Conservation (phyloP, 1,140 invertebrate species). For the Cyclina sinensis region DNA sequence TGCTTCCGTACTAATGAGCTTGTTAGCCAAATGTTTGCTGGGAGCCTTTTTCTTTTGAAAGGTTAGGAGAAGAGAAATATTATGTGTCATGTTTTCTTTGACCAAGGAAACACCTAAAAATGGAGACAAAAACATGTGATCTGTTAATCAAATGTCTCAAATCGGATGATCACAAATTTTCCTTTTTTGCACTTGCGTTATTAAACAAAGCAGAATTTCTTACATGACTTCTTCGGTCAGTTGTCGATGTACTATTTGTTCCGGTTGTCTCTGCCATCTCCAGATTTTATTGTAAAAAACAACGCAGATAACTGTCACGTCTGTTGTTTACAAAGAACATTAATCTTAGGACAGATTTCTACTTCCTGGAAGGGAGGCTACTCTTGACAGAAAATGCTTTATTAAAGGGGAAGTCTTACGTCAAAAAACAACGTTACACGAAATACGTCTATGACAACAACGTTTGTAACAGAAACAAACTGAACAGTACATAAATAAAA, state of each 20-base stretch:
- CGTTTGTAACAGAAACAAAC: not conserved
- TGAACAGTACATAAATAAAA: not conserved
- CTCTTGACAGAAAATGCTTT: not conserved
- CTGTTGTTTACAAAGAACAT: slow-evolving; percentile 3
- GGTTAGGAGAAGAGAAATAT: no score
- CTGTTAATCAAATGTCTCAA: no score
- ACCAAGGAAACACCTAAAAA: no score
- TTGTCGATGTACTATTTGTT: not conserved
- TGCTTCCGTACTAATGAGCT: no score
- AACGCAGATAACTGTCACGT: not conserved
- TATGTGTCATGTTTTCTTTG: no score
- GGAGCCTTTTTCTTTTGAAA: no score
- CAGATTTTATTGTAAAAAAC: not conserved
- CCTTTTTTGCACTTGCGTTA: no score
- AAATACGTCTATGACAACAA: not conserved
- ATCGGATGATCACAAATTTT: no score
- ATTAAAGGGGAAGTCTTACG: slow-evolving; percentile 8
- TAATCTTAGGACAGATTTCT: not conserved
- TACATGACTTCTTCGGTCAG: slow-evolving; percentile 24
- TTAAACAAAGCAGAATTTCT: no score
- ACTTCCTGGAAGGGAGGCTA: slow-evolving; percentile 53
- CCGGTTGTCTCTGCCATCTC: slow-evolving; percentile 11
- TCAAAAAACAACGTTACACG: not conserved
- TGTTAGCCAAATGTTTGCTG: no score
- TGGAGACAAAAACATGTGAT: no score